Conservation (phyloP, 2,113 vertebrate species). For the Tursiops truncatus region DNA sequence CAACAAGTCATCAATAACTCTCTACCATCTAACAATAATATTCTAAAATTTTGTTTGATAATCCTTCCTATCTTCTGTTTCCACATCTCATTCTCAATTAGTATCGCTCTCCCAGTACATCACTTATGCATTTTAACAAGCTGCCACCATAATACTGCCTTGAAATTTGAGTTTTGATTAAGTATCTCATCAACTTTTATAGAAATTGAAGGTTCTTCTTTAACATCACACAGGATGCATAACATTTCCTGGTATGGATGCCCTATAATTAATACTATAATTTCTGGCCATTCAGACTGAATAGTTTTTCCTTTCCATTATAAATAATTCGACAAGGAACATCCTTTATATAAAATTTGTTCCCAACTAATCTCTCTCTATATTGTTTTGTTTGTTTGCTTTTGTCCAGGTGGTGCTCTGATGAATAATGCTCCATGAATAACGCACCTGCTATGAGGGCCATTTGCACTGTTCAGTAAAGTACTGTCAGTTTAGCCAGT, state of each 20-base stretch:
- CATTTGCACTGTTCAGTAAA: neutral
- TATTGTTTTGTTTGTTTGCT: neutral
- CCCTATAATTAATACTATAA: neutral
- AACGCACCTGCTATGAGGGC: fast-evolving
- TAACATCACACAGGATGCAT: neutral
- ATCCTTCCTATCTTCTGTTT: neutral
- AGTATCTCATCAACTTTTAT: neutral
- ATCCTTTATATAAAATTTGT: neutral
- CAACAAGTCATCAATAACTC: neutral
- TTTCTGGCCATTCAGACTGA: neutral
- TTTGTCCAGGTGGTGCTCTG: neutral
- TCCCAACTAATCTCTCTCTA: neutral
- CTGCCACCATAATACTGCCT: neutral
- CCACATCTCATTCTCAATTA: neutral
- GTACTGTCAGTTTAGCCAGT: neutral
- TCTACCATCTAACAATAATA: neutral
- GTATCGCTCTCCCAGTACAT: neutral
- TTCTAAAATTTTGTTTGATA: neutral
- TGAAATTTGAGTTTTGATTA: neutral
- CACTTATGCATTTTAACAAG: neutral
- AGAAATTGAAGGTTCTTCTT: neutral
- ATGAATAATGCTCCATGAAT: neutral
- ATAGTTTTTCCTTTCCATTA: neutral
- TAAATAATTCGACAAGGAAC: conserved; percentile 9
- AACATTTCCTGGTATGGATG: neutral